These are phyloP conservation scores for Leucoma salicis DNA, from an alignment of 2,888 invertebrate species.

Conservation along the genomic window DNA sequence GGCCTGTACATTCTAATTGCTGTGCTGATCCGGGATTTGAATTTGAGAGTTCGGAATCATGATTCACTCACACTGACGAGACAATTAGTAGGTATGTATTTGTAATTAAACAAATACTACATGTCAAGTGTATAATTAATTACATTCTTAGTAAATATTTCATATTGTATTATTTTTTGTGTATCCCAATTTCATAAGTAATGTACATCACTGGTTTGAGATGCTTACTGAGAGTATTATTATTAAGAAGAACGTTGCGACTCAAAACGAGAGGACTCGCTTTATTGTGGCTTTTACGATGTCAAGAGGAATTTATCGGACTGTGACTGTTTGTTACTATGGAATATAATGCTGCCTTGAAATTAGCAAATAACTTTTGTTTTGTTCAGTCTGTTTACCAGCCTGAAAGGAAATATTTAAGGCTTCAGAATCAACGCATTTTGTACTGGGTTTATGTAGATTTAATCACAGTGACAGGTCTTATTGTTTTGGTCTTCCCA, in stretches of 20 bases:
- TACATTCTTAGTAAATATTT: too few relatives aligned
- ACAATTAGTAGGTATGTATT: too few relatives aligned
- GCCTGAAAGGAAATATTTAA: conserved; percentile 3
- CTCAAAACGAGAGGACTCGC: conserved; percentile 28
- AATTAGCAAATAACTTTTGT: conserved; percentile 18
- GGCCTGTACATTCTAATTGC: too few relatives aligned
- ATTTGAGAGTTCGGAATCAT: too few relatives aligned
- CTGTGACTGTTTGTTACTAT: conserved; percentile 25
- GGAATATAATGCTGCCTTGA: conserved; percentile 25
- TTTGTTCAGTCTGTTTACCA: conserved; percentile 6
- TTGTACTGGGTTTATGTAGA: too few relatives aligned
- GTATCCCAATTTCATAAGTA: background rate
- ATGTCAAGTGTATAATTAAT: too few relatives aligned
- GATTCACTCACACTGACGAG: too few relatives aligned
- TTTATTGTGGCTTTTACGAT: conserved; percentile 36
- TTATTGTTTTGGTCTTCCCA: too few relatives aligned
- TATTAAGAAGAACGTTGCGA: conserved; percentile 25
- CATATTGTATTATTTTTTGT: too few relatives aligned
- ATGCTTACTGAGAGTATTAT: conserved; percentile 31
- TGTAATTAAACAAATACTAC: too few relatives aligned
- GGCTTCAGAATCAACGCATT: background rate
- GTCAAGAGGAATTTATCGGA: conserved; percentile 35
- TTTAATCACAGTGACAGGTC: too few relatives aligned
- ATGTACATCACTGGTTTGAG: conserved; percentile 25
- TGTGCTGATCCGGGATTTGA: too few relatives aligned